Evolutionary conservation across 2,797 vertebrate species (phyloP).

Genomic region (Cheracebus regulus): DNA sequence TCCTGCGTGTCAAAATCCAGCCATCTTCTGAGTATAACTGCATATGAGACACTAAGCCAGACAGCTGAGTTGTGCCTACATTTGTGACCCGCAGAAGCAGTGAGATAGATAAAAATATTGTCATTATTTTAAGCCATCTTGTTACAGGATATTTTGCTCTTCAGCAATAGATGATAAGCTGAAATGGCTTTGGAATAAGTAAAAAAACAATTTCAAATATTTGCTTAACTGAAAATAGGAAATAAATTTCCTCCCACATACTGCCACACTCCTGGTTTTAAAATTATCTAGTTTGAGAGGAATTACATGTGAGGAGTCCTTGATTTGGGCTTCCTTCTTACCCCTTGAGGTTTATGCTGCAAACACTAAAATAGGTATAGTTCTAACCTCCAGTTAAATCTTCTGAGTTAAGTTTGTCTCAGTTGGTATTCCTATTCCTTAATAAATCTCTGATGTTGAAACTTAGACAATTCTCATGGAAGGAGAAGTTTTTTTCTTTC

Average conservation of each 20-base stretch:
- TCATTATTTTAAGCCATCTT: neutral
- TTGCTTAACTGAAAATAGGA: neutral
- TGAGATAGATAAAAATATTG: neutral
- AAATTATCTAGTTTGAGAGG: neutral
- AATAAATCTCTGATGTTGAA: neutral
- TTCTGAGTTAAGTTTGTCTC: neutral
- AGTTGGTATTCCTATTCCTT: neutral
- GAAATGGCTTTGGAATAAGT: neutral
- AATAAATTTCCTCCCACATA: neutral
- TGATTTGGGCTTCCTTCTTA: neutral
- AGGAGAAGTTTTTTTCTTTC: neutral
- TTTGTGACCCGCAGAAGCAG: neutral
- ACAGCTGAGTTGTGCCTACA: fast-evolving
- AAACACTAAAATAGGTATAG: neutral
- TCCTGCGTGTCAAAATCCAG: neutral
- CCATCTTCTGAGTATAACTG: neutral
- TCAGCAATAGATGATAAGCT: neutral
- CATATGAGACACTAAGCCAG: neutral
- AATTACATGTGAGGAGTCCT: neutral
- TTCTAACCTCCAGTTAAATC: neutral
- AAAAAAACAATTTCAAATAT: neutral
- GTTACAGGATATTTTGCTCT: neutral
- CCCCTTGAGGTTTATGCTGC: neutral
- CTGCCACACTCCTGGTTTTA: neutral
- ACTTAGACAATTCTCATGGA: neutral